phyloP scores from a whole-genome alignment of 2,888 invertebrate species.

The Luperina testacea region DNA sequence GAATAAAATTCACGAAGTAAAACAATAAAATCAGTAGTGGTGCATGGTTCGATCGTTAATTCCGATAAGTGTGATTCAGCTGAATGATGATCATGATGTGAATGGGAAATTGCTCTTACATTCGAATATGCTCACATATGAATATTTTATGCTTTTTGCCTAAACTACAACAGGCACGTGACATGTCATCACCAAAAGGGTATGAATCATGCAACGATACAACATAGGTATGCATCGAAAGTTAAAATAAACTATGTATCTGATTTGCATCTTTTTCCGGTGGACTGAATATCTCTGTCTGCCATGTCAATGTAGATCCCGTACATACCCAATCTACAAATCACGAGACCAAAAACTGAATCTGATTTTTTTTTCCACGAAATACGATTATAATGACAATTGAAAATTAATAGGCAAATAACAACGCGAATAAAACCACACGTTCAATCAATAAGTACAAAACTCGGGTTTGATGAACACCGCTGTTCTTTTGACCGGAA shows the following conservation, averaged over 20 bases:
- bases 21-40: neutral
- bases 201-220: constrained; percentile 4
- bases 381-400: neutral
- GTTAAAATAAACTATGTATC: neutral
- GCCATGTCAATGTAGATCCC: neutral
- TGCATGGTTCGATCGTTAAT: neutral
- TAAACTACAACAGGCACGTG: neutral
- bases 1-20: too few species aligned
- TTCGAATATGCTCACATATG: neutral
- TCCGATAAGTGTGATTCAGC: neutral
- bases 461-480: neutral
- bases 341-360: too few species aligned
- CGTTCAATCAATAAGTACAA: neutral
- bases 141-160: neutral
- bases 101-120: neutral
- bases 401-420: neutral
- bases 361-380: neutral
- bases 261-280: constrained; percentile 10
- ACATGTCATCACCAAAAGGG: neutral
- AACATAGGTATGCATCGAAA: constrained; percentile 22
- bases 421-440: neutral
- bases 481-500: constrained; percentile 1
- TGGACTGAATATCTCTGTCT: neutral
- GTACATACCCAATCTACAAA: neutral
- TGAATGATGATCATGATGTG: neutral